These are phyloP conservation scores for Tolypeutes matacus DNA, from an alignment of 2,797 vertebrate species.

Conservation along the genomic window DNA sequence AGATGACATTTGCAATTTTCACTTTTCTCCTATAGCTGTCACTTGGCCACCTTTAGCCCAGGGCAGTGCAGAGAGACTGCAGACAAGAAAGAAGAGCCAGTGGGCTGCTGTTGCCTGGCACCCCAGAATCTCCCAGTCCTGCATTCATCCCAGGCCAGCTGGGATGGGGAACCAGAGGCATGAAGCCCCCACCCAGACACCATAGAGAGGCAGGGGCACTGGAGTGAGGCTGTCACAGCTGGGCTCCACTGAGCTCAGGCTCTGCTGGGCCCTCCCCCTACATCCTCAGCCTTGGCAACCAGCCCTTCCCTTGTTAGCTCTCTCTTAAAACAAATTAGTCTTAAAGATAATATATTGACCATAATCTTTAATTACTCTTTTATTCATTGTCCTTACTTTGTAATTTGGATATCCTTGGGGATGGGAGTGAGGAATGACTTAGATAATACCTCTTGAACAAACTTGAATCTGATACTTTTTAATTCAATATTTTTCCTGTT, in stretches of 20 bases:
- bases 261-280: not conserved
- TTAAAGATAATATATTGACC: not conserved
- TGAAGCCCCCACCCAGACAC: conserved; percentile 4
- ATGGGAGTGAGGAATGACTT: too few relatives aligned
- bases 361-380: conserved; percentile 30
- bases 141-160: not conserved
- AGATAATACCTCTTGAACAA: not conserved
- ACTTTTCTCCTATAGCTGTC: not conserved
- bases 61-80: not conserved
- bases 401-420: not conserved
- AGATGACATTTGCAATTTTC: conserved; percentile 8
- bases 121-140: not conserved
- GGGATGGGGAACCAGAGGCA: accelerated
- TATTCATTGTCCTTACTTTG: not conserved
- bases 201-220: not conserved
- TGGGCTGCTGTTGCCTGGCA: too few relatives aligned
- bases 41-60: not conserved
- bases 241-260: too few relatives aligned
- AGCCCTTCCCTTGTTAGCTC: not conserved
- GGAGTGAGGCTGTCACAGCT: not conserved
- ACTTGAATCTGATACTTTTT: conserved; percentile 21
- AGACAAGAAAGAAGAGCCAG: not conserved
- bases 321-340: too few relatives aligned
- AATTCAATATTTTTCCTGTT: not conserved
- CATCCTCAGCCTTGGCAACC: not conserved